Conservation (phyloP, 2,797 vertebrate genomes). For the Tenualosa ilisha region DNA sequence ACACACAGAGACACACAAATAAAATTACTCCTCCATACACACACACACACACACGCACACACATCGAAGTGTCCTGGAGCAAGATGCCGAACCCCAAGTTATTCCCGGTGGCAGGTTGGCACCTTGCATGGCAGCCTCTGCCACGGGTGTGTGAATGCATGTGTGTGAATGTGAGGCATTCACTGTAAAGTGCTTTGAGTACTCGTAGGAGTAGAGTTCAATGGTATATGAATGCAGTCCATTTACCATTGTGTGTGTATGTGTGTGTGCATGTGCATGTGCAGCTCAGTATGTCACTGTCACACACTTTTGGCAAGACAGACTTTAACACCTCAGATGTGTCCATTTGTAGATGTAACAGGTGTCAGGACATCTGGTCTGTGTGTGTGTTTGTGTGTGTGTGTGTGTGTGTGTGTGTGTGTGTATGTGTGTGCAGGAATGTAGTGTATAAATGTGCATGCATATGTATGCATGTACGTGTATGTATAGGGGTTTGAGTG, state of each 20-base stretch:
- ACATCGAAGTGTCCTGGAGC: no score
- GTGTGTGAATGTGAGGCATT: no score
- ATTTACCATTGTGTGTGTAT: no score
- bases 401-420: not conserved
- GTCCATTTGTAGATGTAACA: not conserved
- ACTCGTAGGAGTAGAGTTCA: no score
- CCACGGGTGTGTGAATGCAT: no score
- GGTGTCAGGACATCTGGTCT: not conserved
- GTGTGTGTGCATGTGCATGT: no score
- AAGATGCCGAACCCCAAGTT: no score
- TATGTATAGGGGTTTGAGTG: not conserved
- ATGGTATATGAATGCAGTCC: no score
- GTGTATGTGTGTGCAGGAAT: not conserved
- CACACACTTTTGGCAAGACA: not conserved
- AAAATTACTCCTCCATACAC: no score
- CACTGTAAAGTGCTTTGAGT: no score
- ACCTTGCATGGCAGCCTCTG: no score
- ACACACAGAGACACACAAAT: not conserved
- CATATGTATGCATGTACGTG: not conserved
- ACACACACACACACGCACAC: not conserved
- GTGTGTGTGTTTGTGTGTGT: not conserved
- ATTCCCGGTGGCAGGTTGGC: no score
- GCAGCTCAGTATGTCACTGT: not conserved
- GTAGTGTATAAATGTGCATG: not conserved
- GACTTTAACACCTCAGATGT: slow-evolving; percentile 5